Evolutionary conservation across 2,797 vertebrate species (phyloP), one percentile per base, ranked within the genome.

Genomic region (Lepilemur ruficaudatus): DNA sequence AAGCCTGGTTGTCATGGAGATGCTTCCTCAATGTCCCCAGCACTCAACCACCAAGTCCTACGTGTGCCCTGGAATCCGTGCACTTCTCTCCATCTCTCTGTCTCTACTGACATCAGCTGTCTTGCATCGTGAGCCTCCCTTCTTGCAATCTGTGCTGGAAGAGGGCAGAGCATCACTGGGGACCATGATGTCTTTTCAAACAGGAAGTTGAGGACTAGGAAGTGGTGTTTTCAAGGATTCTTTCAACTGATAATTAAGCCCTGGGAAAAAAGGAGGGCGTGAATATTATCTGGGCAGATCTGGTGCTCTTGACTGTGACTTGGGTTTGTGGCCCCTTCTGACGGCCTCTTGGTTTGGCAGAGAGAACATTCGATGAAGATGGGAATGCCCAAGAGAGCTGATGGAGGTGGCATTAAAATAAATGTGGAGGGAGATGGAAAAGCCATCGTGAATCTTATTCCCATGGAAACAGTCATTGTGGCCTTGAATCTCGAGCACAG

Each of bases 401-500:
- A 59, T 25, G 78, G 52, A 57, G 76, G 55, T 30, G 1, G 48
- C 43, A 18, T 81, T 59, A 65, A 61, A 38, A 79, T n/a, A 41
- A 73, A 67, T 6, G 8, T 61, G 72, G 28, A 35, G 65, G 63
- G 43, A 59, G 23, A 38, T 59, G 46, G 70, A 57, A 91, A 93
- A 96, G 80, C 28, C 73, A 65, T 14, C 0, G 0, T 11, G 38
- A 69, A 52, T 92, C 88, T 95, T 69, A 88, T 92, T 92, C 88
- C 92, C 78, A 92, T 67, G 81, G 90, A 96, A 94, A 96, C 84
- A 69, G 84, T 94, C 67, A 83, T 67, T 85, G 88, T 92, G 92
- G 84, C 63, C 83, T 94, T 95, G 55, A 90, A 82, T 94, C 85
- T 70, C 86, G 78, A 97, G 91, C 63, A 89, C 38, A 75, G 80